Evolutionary conservation across 2,888 invertebrate species (phyloP).

Genomic region (Latrodectus elegans): DNA sequence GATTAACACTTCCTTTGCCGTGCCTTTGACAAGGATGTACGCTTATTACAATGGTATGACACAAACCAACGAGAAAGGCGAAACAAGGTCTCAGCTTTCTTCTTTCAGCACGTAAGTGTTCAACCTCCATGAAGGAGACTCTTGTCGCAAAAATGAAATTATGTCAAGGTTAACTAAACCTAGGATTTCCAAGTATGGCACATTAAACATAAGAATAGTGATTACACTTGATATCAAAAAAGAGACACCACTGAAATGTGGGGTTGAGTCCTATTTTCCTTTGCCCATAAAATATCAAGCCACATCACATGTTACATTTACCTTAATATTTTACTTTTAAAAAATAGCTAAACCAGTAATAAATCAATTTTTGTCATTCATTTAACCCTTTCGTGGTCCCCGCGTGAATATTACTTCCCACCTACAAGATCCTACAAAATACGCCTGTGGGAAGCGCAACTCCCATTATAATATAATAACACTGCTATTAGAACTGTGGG

Average conservation of each 20-base stretch:
- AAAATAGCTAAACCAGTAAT: too few relatives aligned
- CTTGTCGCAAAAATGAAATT: neutral
- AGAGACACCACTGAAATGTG: neutral
- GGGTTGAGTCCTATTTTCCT: too few relatives aligned
- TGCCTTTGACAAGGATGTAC: slow-evolving; percentile 80
- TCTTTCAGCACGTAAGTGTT: slow-evolving; percentile 76
- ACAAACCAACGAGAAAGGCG: slow-evolving; percentile 79
- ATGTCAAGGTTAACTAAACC: neutral
- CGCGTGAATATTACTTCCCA: too few relatives aligned
- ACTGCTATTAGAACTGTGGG: too few relatives aligned
- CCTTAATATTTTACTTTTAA: too few relatives aligned
- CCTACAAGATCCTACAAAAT: too few relatives aligned
- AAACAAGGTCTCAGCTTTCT: slow-evolving; percentile 79
- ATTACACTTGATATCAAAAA: neutral
- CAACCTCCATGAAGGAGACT: neutral
- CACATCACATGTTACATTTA: too few relatives aligned
- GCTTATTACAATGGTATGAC: slow-evolving; percentile 82
- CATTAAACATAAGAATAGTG: neutral
- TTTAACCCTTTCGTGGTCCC: too few relatives aligned
- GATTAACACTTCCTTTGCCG: slow-evolving; percentile 79
- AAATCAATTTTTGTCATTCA: too few relatives aligned
- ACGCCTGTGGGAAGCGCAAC: too few relatives aligned
- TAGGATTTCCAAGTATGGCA: neutral
- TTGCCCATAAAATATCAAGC: neutral
- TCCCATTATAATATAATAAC: too few relatives aligned